Evolutionary conservation across 2,113 vertebrate genomes (phyloP), one percentile per base, ranked within the genome.

Genomic region (Ciconia stormi): DNA sequence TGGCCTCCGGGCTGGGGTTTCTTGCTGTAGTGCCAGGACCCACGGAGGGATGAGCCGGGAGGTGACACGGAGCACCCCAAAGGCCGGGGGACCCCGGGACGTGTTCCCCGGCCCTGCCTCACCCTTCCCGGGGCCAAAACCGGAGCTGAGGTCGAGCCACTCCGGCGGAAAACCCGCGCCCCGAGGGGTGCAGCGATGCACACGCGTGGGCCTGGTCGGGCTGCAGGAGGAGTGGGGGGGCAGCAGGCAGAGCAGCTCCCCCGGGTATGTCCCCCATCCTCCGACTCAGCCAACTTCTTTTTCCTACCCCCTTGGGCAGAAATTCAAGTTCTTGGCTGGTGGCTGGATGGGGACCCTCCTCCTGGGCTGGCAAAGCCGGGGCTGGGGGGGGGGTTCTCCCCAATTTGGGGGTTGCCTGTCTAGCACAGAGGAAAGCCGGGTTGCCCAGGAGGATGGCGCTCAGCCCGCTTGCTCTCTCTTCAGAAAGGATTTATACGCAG

Each of bases 101-200:
- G 6, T 3, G 5, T 13, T 5, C 20, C 5, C 21, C 9, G 3
- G 1, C 11, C 25, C 10, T 19, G 9, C 16, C 14, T 66, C 42
- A 0, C 21, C 10, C 12, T 82, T 74, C 42, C 55, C 49, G 3
- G 11, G 19, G 19, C 19, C 38, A 20, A 20, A 47, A 53, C 7
- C 9, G 16, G 27, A 58, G 38, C 13, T 14, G 16, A 12, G 26
- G 3, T 49, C 9, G 9, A n/a, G 58, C 32, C 4, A 8, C 10
- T 69, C 56, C 69, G 6, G 3, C 2, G 63, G 38, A 65, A 76
- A 90, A 72, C 25, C 49, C 26, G 7, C 30, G 7, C 38, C 19
- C 25, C 40, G 26, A 6, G 25, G 58, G 53, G n/a, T 26, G 52
- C 16, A 17, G 42, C 5, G 16, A 66, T 6, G 40, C 11, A 42